Conservation (phyloP, 2,888 invertebrate genomes). For the Phrixothrix hirtus region DNA sequence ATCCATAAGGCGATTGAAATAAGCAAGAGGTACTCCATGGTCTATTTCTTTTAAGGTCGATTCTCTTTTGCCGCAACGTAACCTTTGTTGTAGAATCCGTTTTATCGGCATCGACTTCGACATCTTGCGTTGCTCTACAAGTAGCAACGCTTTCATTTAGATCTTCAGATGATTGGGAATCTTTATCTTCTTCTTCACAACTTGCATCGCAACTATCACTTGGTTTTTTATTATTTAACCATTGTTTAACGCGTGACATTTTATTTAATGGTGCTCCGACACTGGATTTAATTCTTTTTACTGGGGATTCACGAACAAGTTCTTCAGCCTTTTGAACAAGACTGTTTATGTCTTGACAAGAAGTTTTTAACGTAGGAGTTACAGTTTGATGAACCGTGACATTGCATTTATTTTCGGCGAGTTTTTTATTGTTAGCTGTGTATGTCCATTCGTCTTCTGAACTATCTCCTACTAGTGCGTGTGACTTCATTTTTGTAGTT, state of each 20-base stretch:
- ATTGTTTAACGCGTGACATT: constrained; percentile 71
- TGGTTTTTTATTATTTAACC: constrained; percentile 68
- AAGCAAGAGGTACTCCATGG: constrained; percentile 91
- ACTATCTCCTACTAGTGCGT: constrained; percentile 60
- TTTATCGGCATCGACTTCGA: constrained; percentile 15
- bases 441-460: constrained; percentile 74
- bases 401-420: constrained; percentile 25
- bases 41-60: constrained; percentile 61
- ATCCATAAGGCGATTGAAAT: constrained; percentile 67
- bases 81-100: constrained; percentile 57
- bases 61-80: constrained; percentile 66
- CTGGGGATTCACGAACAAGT: constrained; percentile 64
- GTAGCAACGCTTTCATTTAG: constrained; percentile 74
- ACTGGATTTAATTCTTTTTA: constrained; percentile 54
- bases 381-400: constrained; percentile 36
- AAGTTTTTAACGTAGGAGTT: constrained; percentile 30
- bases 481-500: constrained; percentile 33
- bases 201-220: constrained; percentile 86
- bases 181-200: constrained; percentile 81
- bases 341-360: constrained; percentile 69
- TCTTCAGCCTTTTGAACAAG: constrained; percentile 81
- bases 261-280: constrained; percentile 55
- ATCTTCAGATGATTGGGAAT: constrained; percentile 78
- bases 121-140: constrained; percentile 57
- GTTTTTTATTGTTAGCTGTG: constrained; percentile 57